Evolutionary conservation across 2,113 vertebrate genomes (phyloP).

Genomic region (Pimephales promelas): DNA sequence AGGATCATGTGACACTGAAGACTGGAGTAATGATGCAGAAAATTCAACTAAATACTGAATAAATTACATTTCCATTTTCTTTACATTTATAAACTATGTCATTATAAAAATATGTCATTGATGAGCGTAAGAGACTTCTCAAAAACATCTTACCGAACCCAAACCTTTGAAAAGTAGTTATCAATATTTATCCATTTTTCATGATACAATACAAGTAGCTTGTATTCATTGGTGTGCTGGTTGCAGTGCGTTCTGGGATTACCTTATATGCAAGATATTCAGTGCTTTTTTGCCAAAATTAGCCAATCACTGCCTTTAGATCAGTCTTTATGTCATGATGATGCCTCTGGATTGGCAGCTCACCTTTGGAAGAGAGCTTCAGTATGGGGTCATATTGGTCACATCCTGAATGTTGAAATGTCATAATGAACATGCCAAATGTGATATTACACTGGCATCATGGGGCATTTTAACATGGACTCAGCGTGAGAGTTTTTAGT

Average conservation of each 20-base stretch:
- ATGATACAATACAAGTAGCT: not conserved
- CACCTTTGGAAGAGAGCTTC: not conserved
- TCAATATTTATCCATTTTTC: not conserved
- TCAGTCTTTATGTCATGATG: not conserved
- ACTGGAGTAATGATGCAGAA: not conserved
- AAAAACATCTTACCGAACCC: not conserved
- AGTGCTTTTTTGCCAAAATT: not conserved
- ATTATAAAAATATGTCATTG: too few relatives aligned
- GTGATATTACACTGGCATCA: not conserved
- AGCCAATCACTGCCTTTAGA: not conserved
- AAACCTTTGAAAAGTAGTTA: not conserved
- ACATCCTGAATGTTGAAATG: not conserved
- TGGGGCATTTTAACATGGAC: slow-evolving; percentile 18
- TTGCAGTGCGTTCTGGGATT: not conserved
- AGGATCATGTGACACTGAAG: not conserved
- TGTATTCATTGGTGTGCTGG: not conserved
- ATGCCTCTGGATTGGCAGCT: not conserved
- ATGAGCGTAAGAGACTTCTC: not conserved
- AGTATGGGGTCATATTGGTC: not conserved
- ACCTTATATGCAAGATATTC: not conserved
- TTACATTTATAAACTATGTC: too few relatives aligned
- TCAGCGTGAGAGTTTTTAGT: not conserved
- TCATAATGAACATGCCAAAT: slow-evolving; percentile 25
- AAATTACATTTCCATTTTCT: not conserved
- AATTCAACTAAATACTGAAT: not conserved